A percentile compares a stretch with the other conserved stretches of the same genome.
These are phyloP conservation scores for Gobiocypris rarus DNA, from an alignment of 2,113 vertebrate species.

Conservation along the genomic window DNA sequence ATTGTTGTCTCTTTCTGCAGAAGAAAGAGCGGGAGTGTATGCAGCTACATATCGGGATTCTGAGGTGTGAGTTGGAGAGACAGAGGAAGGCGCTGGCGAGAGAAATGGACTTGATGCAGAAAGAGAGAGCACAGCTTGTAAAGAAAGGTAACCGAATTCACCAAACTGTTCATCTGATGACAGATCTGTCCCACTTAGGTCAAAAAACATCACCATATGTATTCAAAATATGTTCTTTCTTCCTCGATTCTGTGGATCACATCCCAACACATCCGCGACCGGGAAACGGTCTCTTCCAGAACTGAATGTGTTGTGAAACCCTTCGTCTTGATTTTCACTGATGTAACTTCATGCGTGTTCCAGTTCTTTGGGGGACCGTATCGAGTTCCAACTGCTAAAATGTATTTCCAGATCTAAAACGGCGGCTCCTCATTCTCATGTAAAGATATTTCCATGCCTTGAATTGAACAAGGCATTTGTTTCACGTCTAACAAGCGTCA, in stretches of 20 bases:
- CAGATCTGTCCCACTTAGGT: not conserved
- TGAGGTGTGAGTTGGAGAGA: slow-evolving; percentile 89
- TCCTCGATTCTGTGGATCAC: not conserved
- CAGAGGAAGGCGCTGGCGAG: slow-evolving; percentile 88
- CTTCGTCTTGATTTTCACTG: slow-evolving; percentile 17
- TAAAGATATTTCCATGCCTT: not conserved
- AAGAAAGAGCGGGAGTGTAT: slow-evolving; percentile 95
- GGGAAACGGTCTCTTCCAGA: slow-evolving; percentile 24
- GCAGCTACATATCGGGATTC: slow-evolving; percentile 90
- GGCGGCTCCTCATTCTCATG: slow-evolving; percentile 10
- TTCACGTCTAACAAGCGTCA: not conserved
- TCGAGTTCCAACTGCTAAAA: slow-evolving; percentile 17
- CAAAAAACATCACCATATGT: no score
- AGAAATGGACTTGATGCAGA: slow-evolving; percentile 85
- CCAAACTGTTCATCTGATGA: not conserved
- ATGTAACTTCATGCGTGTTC: slow-evolving; percentile 19
- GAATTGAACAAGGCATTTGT: not conserved
- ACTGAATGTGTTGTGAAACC: slow-evolving; percentile 6
- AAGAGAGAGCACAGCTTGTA: slow-evolving; percentile 80
- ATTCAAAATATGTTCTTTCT: not conserved
- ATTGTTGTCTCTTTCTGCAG: slow-evolving; percentile 66
- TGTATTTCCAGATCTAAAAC: slow-evolving; percentile 8
- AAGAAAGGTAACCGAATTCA: slow-evolving; percentile 80
- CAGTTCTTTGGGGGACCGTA: not conserved
- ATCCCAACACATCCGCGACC: slow-evolving; percentile 24